These are phyloP conservation scores for Gila robusta DNA, from an alignment of 2,797 vertebrate species.

Conservation along the genomic window DNA sequence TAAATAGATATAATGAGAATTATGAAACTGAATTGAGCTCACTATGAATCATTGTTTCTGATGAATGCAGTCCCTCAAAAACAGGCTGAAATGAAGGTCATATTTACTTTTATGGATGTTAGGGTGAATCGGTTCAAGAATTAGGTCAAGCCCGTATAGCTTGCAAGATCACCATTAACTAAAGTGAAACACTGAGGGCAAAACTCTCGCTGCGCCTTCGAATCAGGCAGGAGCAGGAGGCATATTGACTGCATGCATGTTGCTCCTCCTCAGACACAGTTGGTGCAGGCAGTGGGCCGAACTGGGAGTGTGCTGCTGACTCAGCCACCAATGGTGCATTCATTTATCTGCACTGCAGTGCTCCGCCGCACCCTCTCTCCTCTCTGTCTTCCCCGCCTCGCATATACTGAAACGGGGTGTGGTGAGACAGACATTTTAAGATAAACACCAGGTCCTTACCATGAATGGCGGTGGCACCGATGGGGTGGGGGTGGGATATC, in stretches of 20 bases:
- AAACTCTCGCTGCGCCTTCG: constrained; percentile 1
- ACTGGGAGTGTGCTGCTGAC: constrained; percentile 82
- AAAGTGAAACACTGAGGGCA: not conserved
- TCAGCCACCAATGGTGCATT: constrained; percentile 84
- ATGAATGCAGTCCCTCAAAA: not conserved
- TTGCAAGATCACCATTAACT: not conserved
- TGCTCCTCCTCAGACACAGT: constrained; percentile 48
- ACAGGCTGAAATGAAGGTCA: constrained; percentile 19
- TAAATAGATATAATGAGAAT: not conserved
- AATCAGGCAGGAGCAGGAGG: constrained; percentile 34
- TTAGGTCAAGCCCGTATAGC: constrained; percentile 64
- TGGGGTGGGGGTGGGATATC: constrained; percentile 37
- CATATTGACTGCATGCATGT: constrained; percentile 51
- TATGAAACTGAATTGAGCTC: not conserved
- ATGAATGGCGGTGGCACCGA: constrained; percentile 52
- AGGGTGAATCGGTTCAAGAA: constrained; percentile 69
- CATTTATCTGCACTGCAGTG: constrained; percentile 87
- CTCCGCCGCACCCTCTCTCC: constrained; percentile 70
- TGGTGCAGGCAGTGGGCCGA: constrained; percentile 72
- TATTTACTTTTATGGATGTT: not conserved
- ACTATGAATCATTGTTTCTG: not conserved
- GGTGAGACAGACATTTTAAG: constrained; percentile 52
- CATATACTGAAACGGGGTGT: constrained; percentile 48
- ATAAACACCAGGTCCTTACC: constrained; percentile 56
- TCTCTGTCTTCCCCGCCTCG: constrained; percentile 61